Evolutionary conservation across 2,888 invertebrate genomes (phyloP), one percentile per base, ranked within the genome.

Genomic region (Noctua janthina): DNA sequence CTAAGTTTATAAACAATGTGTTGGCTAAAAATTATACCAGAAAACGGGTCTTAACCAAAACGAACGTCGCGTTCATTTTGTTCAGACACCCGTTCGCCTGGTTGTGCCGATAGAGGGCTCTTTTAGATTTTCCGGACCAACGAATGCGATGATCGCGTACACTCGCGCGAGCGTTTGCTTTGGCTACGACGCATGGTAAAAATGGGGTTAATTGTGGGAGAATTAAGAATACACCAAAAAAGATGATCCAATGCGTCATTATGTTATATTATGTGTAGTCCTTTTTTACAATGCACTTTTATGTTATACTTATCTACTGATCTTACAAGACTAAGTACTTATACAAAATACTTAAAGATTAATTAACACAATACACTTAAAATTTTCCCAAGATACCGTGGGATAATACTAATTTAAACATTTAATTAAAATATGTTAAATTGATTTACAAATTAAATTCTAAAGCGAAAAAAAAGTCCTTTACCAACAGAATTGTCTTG

Each of bases 301-400:
- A 69, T 79, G 70, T 77, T 54, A 66, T 71, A 78, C 64, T 78
- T 76, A 76, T 83, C 5, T 68, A 76, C 76, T 77, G 72, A 84
- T 76, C 79, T 84, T 80, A 83, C 20, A 88, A 79, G 59, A 85
- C 80, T 87, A 69, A 81, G 89, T 88, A 89, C 89, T 88, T 89
- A 89, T 76, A 79, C 64, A 75, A 76, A 79, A 82, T 87, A 88
- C 77, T 86, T 86, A 87, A 82, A 68, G 7, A 51, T 49, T 77
- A 72, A 70, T 20, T 54, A 82, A 66, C 49, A 66, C 15, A n/a
- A 54, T 51, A 68, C n/a, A 71, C 23, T 69, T 59, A 17, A 64
- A 46, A 23, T 20, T 20, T 29, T 15, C 11, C 15, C 49, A 17
- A 39, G 39, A 51, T 7, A 56, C 20, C 11, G 10, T 54, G 4